Percentiles rank a stretch among this genome's conserved stretches.
Conservation (phyloP, 2,113 vertebrate species). For the Rhinolophus sinicus region DNA sequence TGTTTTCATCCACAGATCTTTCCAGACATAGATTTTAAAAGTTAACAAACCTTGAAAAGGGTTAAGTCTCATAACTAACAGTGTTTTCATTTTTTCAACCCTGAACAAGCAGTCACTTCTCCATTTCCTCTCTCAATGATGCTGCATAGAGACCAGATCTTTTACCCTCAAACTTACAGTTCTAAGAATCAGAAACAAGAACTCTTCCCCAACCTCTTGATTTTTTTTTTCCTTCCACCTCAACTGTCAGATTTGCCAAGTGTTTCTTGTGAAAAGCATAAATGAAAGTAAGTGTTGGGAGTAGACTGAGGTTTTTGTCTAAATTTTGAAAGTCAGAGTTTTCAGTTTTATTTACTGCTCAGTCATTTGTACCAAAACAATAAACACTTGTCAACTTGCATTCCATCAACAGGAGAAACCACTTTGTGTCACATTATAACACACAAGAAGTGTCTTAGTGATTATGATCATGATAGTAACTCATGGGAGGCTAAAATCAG, state of each 20-base stretch:
- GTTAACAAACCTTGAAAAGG: background rate
- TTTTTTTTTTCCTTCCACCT: background rate
- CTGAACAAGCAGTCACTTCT: background rate
- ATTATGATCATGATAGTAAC: background rate
- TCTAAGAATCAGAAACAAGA: background rate
- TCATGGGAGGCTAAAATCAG: background rate
- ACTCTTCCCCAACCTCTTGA: background rate
- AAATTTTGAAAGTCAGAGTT: background rate
- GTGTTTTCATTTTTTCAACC: background rate
- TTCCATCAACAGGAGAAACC: background rate
- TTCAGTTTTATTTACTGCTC: background rate
- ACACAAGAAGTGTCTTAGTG: background rate
- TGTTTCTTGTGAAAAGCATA: background rate
- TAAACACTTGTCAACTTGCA: background rate
- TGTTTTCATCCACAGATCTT: background rate
- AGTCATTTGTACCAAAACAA: background rate
- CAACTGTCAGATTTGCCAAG: background rate
- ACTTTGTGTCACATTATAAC: background rate
- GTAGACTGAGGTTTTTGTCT: background rate
- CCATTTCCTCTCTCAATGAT: background rate
- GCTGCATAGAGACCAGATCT: background rate
- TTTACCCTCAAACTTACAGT: background rate
- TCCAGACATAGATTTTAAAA: conserved; percentile 5
- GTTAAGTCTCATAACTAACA: background rate
- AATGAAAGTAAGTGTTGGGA: background rate